These are phyloP conservation scores for Lysiphlebus fabarum DNA, from an alignment of 1,140 invertebrate genomes.

Conservation along the genomic window DNA sequence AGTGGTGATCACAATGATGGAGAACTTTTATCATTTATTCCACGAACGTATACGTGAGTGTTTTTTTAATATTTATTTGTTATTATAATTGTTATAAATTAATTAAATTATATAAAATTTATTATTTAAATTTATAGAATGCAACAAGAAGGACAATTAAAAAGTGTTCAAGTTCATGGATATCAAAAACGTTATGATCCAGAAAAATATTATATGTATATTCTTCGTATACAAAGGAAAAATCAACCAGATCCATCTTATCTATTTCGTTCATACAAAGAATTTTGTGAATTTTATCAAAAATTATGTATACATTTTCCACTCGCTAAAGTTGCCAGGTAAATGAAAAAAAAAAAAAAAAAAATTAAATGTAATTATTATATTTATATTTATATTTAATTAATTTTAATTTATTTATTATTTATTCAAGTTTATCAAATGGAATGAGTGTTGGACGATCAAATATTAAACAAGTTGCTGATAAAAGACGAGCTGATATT, in stretches of 20 bases:
- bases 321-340: slow-evolving; percentile 81
- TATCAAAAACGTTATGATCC: slow-evolving; percentile 95
- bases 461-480: slow-evolving; percentile 92
- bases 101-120: slow-evolving; percentile 2
- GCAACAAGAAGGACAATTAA: slow-evolving; percentile 85
- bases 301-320: slow-evolving; percentile 92
- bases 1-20: slow-evolving; percentile 79
- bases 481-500: slow-evolving; percentile 82
- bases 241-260: slow-evolving; percentile 80
- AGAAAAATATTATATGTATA: slow-evolving; percentile 98
- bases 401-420: slow-evolving; percentile 30
- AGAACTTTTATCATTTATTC: slow-evolving; percentile 88
- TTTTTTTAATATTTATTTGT: slow-evolving; percentile 17
- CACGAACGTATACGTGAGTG: slow-evolving; percentile 87
- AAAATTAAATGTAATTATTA: background rate
- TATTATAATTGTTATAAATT: background rate
- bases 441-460: slow-evolving; percentile 84
- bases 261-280: slow-evolving; percentile 90
- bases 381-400: background rate
- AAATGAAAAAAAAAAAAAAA: slow-evolving; percentile 29
- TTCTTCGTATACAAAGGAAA: slow-evolving; percentile 81
- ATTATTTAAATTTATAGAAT: slow-evolving; percentile 59
- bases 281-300: slow-evolving; percentile 94
- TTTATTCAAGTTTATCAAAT: slow-evolving; percentile 65
- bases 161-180: slow-evolving; percentile 79